Evolutionary conservation across 2,888 invertebrate species (phyloP).

Genomic region (Limenitis camilla): DNA sequence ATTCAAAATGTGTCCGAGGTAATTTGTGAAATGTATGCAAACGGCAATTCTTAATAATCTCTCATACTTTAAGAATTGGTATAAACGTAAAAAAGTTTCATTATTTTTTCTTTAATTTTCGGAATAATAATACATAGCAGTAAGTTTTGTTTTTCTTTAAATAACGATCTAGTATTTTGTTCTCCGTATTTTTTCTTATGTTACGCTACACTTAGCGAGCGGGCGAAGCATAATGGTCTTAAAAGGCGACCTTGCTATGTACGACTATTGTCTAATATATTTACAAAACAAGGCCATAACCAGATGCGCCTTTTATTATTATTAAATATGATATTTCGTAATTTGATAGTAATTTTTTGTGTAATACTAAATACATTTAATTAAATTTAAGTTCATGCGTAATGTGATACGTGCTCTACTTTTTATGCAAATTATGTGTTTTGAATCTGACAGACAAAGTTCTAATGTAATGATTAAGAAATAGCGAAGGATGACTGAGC

Average conservation of each 20-base stretch:
- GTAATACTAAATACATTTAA: no score
- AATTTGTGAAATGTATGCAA: slow-evolving; percentile 16
- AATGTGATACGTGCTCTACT: no score
- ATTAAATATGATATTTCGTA: slow-evolving; percentile 13
- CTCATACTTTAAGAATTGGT: background rate
- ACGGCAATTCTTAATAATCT: slow-evolving; percentile 7
- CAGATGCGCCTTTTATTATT: slow-evolving; percentile 28
- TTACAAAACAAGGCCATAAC: slow-evolving; percentile 43
- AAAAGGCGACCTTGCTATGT: slow-evolving; percentile 46
- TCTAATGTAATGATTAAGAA: no score
- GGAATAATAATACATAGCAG: background rate
- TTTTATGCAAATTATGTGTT: no score
- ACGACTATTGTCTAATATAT: slow-evolving; percentile 49
- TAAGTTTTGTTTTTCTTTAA: background rate
- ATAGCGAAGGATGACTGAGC: no score
- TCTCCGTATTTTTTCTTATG: slow-evolving; percentile 6
- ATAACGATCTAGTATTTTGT: slow-evolving; percentile 8
- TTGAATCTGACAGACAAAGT: no score
- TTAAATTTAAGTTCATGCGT: no score
- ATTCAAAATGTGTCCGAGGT: slow-evolving; percentile 17
- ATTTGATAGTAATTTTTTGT: no score
- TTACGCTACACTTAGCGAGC: slow-evolving; percentile 15
- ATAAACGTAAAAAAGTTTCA: background rate
- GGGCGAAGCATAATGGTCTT: slow-evolving; percentile 14
- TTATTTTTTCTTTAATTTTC: no score